Evolutionary conservation across 92 coral and sea anemone species (phyloP).

Genomic region (Umimayanthus kanabou): DNA sequence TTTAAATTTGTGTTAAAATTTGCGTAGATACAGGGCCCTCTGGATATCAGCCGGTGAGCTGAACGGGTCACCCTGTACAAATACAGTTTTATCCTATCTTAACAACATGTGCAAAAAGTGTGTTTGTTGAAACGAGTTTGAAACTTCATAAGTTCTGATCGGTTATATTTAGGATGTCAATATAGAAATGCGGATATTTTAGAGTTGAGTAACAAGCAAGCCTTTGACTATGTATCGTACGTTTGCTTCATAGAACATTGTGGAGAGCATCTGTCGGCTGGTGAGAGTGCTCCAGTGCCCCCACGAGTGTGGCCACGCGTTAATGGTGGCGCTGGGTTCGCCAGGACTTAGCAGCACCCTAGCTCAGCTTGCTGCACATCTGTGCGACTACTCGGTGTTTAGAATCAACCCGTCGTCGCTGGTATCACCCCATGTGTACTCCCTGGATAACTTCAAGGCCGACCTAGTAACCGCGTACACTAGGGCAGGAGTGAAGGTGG

Average conservation of each 20-base stretch:
- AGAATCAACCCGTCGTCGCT: conserved; percentile 88
- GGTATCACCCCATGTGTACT: conserved; percentile 63
- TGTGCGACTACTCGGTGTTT: conserved; percentile 90
- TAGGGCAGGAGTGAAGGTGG: conserved; percentile 97
- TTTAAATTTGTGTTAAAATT: no score
- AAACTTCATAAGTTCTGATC: not conserved
- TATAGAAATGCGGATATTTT: not conserved
- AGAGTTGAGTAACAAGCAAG: not conserved
- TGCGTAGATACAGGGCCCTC: no score
- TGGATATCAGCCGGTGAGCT: no score
- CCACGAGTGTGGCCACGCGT: conserved; percentile 97
- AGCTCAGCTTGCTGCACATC: conserved; percentile 92
- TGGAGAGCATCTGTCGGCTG: conserved; percentile 95
- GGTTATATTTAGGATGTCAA: no score
- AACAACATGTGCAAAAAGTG: not conserved
- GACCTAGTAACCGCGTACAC: conserved; percentile 93
- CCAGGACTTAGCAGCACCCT: conserved; percentile 92
- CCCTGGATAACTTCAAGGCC: conserved; percentile 84
- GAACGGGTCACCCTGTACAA: no score
- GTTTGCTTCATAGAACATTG: conserved; percentile 68
- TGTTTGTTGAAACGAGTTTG: not conserved
- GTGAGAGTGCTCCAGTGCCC: conserved; percentile 93
- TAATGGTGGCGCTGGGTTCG: conserved; percentile 91
- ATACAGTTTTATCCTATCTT: no score
- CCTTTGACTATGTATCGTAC: not conserved